Evolutionary conservation across 2,797 vertebrate genomes (phyloP).

Genomic region (Chaenodraco wilsoni): DNA sequence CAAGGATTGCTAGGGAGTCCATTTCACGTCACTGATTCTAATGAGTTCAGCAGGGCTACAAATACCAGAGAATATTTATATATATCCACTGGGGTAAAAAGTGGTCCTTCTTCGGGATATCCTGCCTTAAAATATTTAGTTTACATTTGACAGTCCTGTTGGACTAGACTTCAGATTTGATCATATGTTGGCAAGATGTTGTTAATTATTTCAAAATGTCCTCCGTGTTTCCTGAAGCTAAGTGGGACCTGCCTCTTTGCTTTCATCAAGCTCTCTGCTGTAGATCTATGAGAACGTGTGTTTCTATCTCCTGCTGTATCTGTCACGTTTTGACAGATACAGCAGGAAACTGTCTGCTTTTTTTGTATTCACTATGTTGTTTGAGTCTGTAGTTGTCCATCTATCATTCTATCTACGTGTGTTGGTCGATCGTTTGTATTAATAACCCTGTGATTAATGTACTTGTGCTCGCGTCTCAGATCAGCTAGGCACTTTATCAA

Average conservation of each 20-base stretch:
- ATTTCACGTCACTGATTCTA: conserved; percentile 40
- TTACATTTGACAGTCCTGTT: conserved; percentile 23
- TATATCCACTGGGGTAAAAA: background rate
- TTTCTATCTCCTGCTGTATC: background rate
- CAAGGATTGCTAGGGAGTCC: conserved; percentile 35
- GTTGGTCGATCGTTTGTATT: conserved; percentile 26
- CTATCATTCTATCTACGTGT: background rate
- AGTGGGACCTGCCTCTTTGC: conserved; percentile 20
- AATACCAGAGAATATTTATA: conserved; percentile 42
- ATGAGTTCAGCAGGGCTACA: conserved; percentile 58
- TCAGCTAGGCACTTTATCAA: conserved; percentile 51
- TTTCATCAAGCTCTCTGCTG: conserved; percentile 12
- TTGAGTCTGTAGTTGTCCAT: too few species aligned
- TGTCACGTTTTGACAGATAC: too few species aligned
- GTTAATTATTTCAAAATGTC: conserved; percentile 39
- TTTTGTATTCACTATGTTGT: too few species aligned
- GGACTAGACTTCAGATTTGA: conserved; percentile 21
- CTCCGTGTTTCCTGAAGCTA: conserved; percentile 11
- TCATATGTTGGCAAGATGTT: conserved; percentile 34
- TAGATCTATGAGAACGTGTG: background rate
- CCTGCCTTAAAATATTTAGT: conserved; percentile 13
- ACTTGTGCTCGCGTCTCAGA: conserved; percentile 33
- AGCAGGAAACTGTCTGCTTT: too few species aligned
- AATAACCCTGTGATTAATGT: conserved; percentile 41
- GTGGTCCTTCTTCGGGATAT: conserved; percentile 21